A percentile compares a stretch with the other conserved stretches of the same genome.
phyloP scores from a whole-genome alignment of 2,113 vertebrate genomes.

The Dromiciops gliroides region DNA sequence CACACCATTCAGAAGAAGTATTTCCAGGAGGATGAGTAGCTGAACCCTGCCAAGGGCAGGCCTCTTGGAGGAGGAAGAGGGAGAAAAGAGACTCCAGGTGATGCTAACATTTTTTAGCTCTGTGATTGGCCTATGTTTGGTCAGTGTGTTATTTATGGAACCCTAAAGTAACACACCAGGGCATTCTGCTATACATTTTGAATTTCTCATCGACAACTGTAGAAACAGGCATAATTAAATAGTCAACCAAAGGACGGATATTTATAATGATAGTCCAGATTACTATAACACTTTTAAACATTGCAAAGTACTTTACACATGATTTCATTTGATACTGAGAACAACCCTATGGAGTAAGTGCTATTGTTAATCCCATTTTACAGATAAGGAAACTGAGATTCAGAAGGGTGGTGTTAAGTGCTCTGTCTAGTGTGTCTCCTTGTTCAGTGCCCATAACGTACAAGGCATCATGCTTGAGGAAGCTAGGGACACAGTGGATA shows the following conservation, averaged over 20 bases:
- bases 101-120: neutral
- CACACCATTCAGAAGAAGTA: conserved; percentile 58
- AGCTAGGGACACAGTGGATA: neutral
- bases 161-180: neutral
- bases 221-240: neutral
- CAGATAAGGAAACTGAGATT: neutral
- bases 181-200: neutral
- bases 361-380: neutral
- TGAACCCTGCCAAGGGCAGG: conserved; percentile 9
- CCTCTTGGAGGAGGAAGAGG: neutral
- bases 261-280: neutral
- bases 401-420: neutral
- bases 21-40: conserved; percentile 68
- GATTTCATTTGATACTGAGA: neutral
- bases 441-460: neutral
- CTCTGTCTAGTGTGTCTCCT: neutral
- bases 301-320: neutral
- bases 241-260: neutral
- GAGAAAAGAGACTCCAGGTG: fast-evolving
- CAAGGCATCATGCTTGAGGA: neutral
- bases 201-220: neutral
- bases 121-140: neutral
- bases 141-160: conserved; percentile 9
- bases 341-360: neutral
- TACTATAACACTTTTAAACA: neutral